Conservation (phyloP, 2,113 vertebrate genomes). For the Lampris megalopsis region DNA sequence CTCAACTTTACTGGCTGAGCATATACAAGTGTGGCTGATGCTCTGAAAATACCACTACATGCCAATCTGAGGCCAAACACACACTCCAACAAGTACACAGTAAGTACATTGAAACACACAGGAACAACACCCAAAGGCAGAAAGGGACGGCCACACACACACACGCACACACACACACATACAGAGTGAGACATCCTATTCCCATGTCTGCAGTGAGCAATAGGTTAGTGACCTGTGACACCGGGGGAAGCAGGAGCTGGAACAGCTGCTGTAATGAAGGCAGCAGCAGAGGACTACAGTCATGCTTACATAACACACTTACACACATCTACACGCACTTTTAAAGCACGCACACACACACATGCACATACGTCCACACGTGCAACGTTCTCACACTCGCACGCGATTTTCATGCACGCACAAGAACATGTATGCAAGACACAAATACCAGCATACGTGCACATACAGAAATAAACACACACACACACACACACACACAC, state of each 20-base stretch:
- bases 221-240: slow-evolving; percentile 57
- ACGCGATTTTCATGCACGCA: neutral
- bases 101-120: neutral
- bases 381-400: slow-evolving; percentile 18
- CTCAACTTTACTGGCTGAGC: neutral
- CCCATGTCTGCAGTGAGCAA: slow-evolving; percentile 48
- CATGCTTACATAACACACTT: slow-evolving; percentile 71
- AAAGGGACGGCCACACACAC: slow-evolving; percentile 19
- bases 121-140: neutral
- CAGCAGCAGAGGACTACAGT: slow-evolving; percentile 34
- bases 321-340: slow-evolving; percentile 12
- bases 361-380: slow-evolving; percentile 5
- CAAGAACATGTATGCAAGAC: slow-evolving; percentile 4
- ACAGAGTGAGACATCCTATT: slow-evolving; percentile 41
- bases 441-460: slow-evolving; percentile 4
- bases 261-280: slow-evolving; percentile 51
- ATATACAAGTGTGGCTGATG: slow-evolving; percentile 23
- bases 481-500: neutral
- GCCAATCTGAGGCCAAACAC: neutral
- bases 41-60: slow-evolving; percentile 16
- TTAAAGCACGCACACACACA: slow-evolving; percentile 5
- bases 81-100: neutral
- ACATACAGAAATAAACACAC: neutral
- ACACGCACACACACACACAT: slow-evolving; percentile 25
- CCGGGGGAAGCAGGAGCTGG: slow-evolving; percentile 55